A percentile compares a stretch with the other conserved stretches of the same genome.
Conservation (phyloP, 2,888 invertebrate species). For the Cinara cedri region DNA sequence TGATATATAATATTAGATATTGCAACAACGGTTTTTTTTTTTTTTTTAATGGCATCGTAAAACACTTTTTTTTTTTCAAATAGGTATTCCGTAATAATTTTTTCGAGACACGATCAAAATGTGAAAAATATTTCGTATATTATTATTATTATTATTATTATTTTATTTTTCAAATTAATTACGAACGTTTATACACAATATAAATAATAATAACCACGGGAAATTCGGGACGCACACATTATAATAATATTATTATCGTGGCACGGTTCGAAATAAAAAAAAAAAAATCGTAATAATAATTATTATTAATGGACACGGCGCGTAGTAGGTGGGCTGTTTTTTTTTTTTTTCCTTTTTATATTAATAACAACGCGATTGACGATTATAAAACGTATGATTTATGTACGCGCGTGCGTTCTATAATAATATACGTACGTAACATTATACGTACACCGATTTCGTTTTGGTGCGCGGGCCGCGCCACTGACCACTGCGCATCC, state of each 20-base stretch:
- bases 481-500: no score
- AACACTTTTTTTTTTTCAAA: constrained; percentile 23
- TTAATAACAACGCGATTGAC: constrained; percentile 9
- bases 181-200: background rate
- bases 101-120: constrained; percentile 14
- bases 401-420: no score
- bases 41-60: constrained; percentile 35
- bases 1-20: background rate
- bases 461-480: no score
- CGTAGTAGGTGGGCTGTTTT: constrained; percentile 46
- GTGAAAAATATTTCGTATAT: constrained; percentile 26
- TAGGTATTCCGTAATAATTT: background rate
- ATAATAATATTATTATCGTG: background rate
- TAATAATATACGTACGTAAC: no score
- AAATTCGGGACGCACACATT: constrained; percentile 19
- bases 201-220: constrained; percentile 31
- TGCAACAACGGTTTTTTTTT: constrained; percentile 16
- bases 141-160: no score
- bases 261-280: no score
- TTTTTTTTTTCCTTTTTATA: constrained; percentile 30
- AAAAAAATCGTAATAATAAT: constrained; percentile 30
- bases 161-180: constrained; percentile 20
- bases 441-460: no score
- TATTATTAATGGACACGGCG: constrained; percentile 39
- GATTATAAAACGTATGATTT: background rate